phyloP scores from a whole-genome alignment of 2,113 vertebrate species.

The Hyla sarda region DNA sequence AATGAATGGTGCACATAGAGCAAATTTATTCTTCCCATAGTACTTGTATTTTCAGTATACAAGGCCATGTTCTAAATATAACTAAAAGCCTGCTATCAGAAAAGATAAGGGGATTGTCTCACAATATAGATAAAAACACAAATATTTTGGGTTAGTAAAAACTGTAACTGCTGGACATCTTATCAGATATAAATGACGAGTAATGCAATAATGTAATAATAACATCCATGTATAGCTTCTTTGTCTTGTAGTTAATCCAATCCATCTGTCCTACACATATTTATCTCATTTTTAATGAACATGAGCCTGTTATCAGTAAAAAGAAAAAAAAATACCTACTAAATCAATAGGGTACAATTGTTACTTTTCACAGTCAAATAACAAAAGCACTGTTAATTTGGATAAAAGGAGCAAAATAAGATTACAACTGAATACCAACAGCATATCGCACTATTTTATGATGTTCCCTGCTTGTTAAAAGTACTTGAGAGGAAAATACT shows the following conservation, averaged over 20 bases:
- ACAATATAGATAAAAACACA: too few species aligned
- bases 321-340: background rate
- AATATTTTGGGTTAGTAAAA: too few species aligned
- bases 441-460: slow-evolving; percentile 19
- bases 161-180: background rate
- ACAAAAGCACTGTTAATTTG: background rate
- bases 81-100: too few species aligned
- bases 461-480: background rate
- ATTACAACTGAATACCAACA: background rate
- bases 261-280: background rate
- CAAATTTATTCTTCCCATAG: too few species aligned
- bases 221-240: background rate
- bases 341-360: slow-evolving; percentile 4
- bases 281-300: background rate
- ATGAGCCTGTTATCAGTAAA: slow-evolving; percentile 8
- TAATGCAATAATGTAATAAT: background rate
- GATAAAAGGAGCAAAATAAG: slow-evolving; percentile 4
- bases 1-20: too few species aligned
- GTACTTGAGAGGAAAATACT: slow-evolving; percentile 31
- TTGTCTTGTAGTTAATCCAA: background rate
- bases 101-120: too few species aligned
- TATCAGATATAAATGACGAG: background rate
- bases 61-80: too few species aligned
- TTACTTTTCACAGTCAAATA: slow-evolving; percentile 19
- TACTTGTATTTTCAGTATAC: too few species aligned